Base-by-base conservation (phyloP, 92 coral and sea anemone genomes). In the Palythoa heliodiscus region DNA sequence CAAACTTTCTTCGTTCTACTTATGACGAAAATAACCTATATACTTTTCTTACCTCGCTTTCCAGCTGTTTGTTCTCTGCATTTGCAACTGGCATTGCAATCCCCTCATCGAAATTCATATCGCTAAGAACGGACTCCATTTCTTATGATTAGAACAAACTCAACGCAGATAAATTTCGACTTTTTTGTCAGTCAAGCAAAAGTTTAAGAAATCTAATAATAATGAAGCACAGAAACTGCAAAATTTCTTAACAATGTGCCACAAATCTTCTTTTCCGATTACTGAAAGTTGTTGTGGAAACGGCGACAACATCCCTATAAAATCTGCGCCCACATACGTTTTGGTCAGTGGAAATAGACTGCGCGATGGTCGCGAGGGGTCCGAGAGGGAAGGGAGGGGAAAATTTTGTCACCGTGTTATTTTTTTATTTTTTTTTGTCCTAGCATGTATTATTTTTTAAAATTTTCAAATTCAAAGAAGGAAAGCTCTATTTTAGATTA, bases 61-160 rank as follows among this genome's bases (percentile, higher is more conserved):
- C 98, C 48, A 96, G 89, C 20, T 89, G 92, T 85, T 96, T 96
- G 75, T 96, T 96, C 78, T 92, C 96, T 19, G 67, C 55, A 86
- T 96, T 96, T 75, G 98, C 98, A 39, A 96, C 98, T 53, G 98
- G 98, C 94, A 96, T 93, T 25, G 98, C 98, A 87, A 96, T 96
- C 74, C 98, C 98, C 88, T 96, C 98, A 86, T 96, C 98, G 86
- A 96, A 90, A 89, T 95, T 90, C 89, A 96, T 40, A 69, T 96
- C 98, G 78, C 98, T 92, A 73, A 91, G 77, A 43, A 96, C 90
- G 17, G 90, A 93, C 70, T 96, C 98, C 98, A 96, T 96, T 74
- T 66, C 82, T 58, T 76, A 1, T 71, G 52, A 57, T 15, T 37
- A 53, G 37, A 69, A 69, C n/a, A 14, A 69, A 69, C 14, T 11